These are phyloP conservation scores for Cantharis rufa DNA, from an alignment of 2,888 invertebrate genomes.

Conservation along the genomic window DNA sequence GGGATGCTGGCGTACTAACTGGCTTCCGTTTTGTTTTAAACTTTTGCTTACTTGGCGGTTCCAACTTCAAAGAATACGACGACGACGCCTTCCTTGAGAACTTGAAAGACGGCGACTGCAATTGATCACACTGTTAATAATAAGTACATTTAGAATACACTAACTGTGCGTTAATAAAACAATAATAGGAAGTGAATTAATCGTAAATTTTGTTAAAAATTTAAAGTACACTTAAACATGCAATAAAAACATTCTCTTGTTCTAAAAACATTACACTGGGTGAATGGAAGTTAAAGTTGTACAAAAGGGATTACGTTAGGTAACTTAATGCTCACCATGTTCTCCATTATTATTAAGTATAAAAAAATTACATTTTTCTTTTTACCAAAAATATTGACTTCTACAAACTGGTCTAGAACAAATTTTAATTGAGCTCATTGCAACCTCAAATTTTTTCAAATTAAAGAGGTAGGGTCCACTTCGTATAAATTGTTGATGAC, in stretches of 20 bases:
- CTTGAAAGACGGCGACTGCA: constrained; percentile 97
- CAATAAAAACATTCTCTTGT: background rate
- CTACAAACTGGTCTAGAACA: background rate
- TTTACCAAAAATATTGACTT: background rate
- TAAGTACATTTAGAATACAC: constrained; percentile 47
- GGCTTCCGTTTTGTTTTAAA: constrained; percentile 88
- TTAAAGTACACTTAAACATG: background rate
- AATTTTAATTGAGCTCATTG: too few relatives aligned
- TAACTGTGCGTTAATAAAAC: constrained; percentile 21
- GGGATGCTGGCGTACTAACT: constrained; percentile 90
- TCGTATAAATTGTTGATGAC: background rate
- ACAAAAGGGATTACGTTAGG: background rate
- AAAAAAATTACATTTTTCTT: background rate
- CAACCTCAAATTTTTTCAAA: too few relatives aligned
- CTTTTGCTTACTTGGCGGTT: constrained; percentile 85
- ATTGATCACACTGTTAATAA: constrained; percentile 64
- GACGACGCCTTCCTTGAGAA: constrained; percentile 97
- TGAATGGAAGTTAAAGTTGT: background rate
- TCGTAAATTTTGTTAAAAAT: background rate
- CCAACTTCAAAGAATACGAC: constrained; percentile 93
- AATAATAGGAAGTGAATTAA: constrained; percentile 6
- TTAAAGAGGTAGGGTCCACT: background rate
- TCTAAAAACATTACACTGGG: background rate
- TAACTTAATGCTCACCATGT: background rate
- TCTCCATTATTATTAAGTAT: background rate